Base-by-base conservation (phyloP, 2,797 vertebrate species). In the Lycodopsis pacificus region DNA sequence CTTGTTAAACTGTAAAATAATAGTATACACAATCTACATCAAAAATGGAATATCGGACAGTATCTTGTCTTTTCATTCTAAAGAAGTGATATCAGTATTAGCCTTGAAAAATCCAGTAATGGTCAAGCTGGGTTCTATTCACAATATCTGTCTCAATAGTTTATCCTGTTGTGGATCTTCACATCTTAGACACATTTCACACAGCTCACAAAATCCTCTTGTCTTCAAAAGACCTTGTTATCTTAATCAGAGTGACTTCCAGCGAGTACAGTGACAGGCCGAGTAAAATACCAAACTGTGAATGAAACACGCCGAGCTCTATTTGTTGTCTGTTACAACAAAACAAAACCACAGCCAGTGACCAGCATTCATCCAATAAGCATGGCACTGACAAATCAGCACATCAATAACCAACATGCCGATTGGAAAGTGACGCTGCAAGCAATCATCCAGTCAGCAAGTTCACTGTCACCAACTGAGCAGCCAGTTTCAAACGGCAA, bases 381-480 rank as follows among this genome's bases (percentile, higher is more conserved):
- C 22, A 71, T 0, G 13, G 4, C 38, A 17, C 1, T n/a, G 30
- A 64, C 44, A 32, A 53, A 69, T 56, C 32, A 71, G 20, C 32
- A 32, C 15, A 17, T 46, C 66, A 42, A 14, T 15, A 22, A 17
- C 7, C 20, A 53, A 19, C 74, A 25, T 4, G 15, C 48, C 19
- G 27, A 64, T 4, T 34, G 54, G 13, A 53, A 13, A 44, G 22
- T 6, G 19, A 27, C 0, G 7, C 9, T 3, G 46, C 42, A 0
- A 54, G 7, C 40, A 40, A 54, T 58, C 38, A 53, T 70, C n/a
- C 20, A 61, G 49, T 58, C 19, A 68, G 22, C 22, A 42, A 40
- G 34, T 59, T 76, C 32, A 61, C 77, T 13, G n/a, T 54, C 61
- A 66, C 48, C 27, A 49, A 56, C 34, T 56, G 75, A 51, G 56